These are phyloP conservation scores for Matsumyia berberina DNA, from an alignment of 2,888 invertebrate genomes.

Conservation along the genomic window DNA sequence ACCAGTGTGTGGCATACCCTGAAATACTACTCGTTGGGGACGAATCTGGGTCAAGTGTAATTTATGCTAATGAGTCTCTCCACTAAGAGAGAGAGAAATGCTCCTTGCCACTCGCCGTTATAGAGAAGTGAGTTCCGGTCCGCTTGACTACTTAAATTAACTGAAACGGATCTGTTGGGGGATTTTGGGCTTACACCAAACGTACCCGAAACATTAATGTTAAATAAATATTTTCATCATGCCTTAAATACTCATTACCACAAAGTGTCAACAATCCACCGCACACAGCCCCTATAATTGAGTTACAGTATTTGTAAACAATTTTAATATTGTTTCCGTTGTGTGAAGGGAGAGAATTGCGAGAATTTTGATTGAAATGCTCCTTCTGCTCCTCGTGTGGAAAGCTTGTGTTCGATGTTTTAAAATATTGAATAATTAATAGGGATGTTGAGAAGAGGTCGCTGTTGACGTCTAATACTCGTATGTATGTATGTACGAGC, in stretches of 20 bases:
- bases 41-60: constrained; percentile 73
- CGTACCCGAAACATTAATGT: constrained; percentile 1
- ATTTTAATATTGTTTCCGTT: constrained; percentile 20
- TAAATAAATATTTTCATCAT: constrained; percentile 45
- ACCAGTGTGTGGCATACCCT: constrained; percentile 38
- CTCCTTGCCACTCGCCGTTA: constrained; percentile 21
- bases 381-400: not conserved
- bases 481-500: not conserved
- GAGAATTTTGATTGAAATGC: constrained; percentile 32
- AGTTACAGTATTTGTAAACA: constrained; percentile 33
- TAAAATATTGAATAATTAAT: constrained; percentile 58
- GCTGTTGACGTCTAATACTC: not conserved
- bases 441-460: not conserved
- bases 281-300: constrained; percentile 28
- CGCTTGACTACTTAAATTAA: constrained; percentile 60
- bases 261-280: constrained; percentile 29
- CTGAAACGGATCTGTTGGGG: constrained; percentile 37
- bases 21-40: constrained; percentile 28
- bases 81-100: constrained; percentile 30
- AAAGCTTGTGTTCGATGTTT: constrained; percentile 13
- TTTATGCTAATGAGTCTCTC: constrained; percentile 73
- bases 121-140: constrained; percentile 55
- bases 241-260: constrained; percentile 52
- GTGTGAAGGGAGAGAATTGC: not conserved
- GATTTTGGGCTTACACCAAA: constrained; percentile 25